Evolutionary conservation across 2,113 vertebrate genomes (phyloP).

Genomic region (Pholis gunnellus): DNA sequence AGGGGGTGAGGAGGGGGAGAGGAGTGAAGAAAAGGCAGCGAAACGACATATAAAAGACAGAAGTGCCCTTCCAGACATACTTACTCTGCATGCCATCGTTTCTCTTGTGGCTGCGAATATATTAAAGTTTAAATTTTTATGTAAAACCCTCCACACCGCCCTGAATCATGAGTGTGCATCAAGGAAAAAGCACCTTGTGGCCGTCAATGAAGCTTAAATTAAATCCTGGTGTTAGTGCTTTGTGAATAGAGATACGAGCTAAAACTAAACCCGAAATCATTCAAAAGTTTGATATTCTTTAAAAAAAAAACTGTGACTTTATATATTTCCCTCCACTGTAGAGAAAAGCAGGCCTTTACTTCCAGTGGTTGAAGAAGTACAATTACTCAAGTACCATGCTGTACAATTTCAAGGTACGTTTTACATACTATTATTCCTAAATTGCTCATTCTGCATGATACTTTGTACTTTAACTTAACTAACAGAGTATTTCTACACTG

Average conservation of each 20-base stretch:
- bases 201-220: not conserved
- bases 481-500: not conserved
- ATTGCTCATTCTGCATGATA: too few relatives aligned
- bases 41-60: conserved; percentile 50
- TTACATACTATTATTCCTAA: not conserved
- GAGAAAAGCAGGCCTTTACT: not conserved
- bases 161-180: not conserved
- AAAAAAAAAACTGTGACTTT: not conserved
- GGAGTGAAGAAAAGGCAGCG: conserved; percentile 29
- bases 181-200: not conserved
- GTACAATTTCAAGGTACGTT: not conserved
- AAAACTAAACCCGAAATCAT: conserved; percentile 13
- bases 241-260: not conserved
- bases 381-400: not conserved
- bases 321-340: not conserved
- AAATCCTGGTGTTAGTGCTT: not conserved
- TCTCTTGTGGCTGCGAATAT: not conserved
- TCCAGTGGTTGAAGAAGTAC: not conserved
- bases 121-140: conserved; percentile 8
- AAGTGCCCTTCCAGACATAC: conserved; percentile 34
- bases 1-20: conserved; percentile 28
- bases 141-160: not conserved
- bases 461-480: not conserved
- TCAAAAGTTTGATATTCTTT: not conserved
- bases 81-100: conserved; percentile 4